Evolutionary conservation across 2,888 invertebrate species (phyloP).

Genomic region (Tolmerus cingulatus): DNA sequence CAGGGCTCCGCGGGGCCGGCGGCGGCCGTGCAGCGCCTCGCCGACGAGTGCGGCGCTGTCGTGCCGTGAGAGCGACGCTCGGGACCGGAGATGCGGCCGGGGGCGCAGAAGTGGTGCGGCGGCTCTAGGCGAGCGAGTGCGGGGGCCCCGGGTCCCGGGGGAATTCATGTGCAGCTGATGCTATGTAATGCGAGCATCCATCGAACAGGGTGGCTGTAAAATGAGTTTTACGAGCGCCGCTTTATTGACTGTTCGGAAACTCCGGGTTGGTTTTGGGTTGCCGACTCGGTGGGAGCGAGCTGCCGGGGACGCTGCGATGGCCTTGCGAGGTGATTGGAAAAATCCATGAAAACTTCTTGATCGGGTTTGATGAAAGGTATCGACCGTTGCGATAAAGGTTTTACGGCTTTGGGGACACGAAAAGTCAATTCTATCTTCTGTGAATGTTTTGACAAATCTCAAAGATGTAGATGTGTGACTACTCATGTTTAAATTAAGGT

Average conservation of each 20-base stretch:
- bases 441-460: background rate
- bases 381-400: background rate
- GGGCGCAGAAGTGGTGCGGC: background rate
- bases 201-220: constrained; percentile 20
- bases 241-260: background rate
- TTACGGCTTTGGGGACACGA: background rate
- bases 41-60: background rate
- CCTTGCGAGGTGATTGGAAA: background rate
- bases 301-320: background rate
- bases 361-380: background rate
- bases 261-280: background rate
- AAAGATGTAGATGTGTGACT: background rate
- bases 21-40: background rate
- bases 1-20: background rate
- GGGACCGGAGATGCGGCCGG: background rate
- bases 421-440: background rate
- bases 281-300: background rate
- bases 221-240: background rate
- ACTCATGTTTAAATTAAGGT: too few relatives aligned
- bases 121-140: too few relatives aligned
- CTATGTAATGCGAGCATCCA: background rate
- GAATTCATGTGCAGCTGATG: constrained; percentile 18
- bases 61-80: background rate
- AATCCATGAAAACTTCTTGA: background rate
- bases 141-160: background rate